These are phyloP conservation scores for Hyppa rectilinea DNA, from an alignment of 2,888 invertebrate genomes.

Conservation along the genomic window DNA sequence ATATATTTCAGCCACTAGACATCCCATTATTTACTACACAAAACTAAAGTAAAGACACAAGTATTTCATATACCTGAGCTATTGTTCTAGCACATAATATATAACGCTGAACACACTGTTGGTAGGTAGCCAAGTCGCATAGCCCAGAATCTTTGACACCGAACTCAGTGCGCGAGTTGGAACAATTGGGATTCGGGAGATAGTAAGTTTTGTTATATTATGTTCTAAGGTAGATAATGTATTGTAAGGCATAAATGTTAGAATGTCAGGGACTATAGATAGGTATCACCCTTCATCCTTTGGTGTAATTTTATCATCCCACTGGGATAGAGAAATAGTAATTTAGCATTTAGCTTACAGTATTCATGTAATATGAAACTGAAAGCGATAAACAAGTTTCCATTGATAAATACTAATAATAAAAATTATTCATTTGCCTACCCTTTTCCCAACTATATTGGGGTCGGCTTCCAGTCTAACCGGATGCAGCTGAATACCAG, in stretches of 20 bases:
- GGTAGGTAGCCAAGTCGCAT: slow-evolving; percentile 55
- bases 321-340: no score
- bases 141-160: slow-evolving; percentile 40
- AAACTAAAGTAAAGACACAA: slow-evolving; percentile 39
- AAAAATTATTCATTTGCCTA: no score
- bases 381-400: no score
- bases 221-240: not conserved
- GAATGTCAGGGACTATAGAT: not conserved
- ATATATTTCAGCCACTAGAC: slow-evolving; percentile 2
- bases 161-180: slow-evolving; percentile 24
- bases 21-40: slow-evolving; percentile 24
- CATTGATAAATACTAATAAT: no score
- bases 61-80: slow-evolving; percentile 51
- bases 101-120: slow-evolving; percentile 50
- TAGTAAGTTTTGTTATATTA: slow-evolving; percentile 21
- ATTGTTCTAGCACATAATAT: slow-evolving; percentile 44
- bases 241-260: not conserved
- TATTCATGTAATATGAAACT: no score
- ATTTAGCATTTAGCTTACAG: no score
- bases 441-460: no score
- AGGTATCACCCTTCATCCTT: no score
- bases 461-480: no score
- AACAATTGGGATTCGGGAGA: slow-evolving; percentile 31
- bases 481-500: no score
- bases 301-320: no score